Evolutionary conservation across 2,888 invertebrate genomes (phyloP).

Genomic region (Apamea monoglypha): DNA sequence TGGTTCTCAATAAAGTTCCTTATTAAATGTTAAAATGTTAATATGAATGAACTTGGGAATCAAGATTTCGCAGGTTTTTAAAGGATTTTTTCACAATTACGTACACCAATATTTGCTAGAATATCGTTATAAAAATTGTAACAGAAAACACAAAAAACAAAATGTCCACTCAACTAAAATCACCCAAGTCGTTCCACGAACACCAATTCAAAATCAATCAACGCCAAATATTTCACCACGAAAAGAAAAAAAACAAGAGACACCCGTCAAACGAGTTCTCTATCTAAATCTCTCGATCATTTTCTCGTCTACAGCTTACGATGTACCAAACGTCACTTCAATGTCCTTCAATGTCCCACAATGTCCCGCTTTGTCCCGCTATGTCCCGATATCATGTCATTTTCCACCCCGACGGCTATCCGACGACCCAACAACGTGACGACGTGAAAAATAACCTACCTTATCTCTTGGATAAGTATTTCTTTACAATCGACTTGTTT

Average conservation of each 20-base stretch:
- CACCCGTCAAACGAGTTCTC: constrained; percentile 25
- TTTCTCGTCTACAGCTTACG: constrained; percentile 57
- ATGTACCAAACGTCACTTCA: constrained; percentile 39
- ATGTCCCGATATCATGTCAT: constrained; percentile 62
- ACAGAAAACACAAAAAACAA: not conserved
- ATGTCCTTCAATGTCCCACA: constrained; percentile 39
- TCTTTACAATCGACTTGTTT: constrained; percentile 65
- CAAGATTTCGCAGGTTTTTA: not conserved
- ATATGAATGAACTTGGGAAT: no score
- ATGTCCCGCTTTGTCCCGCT: constrained; percentile 40
- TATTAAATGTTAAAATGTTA: no score
- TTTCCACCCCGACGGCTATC: constrained; percentile 58
- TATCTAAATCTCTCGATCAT: constrained; percentile 58
- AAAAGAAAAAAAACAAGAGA: constrained; percentile 22
- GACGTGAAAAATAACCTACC: constrained; percentile 64
- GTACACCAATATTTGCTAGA: no score
- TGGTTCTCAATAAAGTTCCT: no score
- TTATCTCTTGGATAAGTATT: constrained; percentile 66
- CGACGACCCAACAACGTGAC: constrained; percentile 50
- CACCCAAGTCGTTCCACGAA: not conserved
- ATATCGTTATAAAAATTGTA: not conserved
- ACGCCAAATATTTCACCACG: constrained; percentile 6
- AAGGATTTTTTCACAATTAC: not conserved
- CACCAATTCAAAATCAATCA: constrained; percentile 37
- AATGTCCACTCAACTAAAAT: no score